Conservation (phyloP, 2,797 vertebrate genomes). For the Anguilla megastoma region DNA sequence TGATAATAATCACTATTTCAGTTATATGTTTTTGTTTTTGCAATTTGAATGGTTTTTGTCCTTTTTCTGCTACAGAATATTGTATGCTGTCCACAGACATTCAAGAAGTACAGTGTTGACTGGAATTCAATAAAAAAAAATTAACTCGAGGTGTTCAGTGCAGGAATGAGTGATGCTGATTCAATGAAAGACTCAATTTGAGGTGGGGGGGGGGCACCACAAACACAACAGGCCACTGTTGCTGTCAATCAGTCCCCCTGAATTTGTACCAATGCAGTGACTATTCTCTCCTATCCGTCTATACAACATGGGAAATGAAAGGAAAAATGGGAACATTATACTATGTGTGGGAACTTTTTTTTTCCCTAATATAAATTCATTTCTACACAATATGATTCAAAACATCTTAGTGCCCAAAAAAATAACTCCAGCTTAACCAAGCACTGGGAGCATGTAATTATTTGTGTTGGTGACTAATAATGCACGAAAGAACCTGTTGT, state of each 20-base stretch:
- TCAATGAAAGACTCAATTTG: not conserved
- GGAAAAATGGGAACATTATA: no score
- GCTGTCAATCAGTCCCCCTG: no score
- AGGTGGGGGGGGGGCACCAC: no score
- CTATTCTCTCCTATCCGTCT: no score
- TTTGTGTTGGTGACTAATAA: slow-evolving; percentile 7
- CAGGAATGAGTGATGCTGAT: not conserved
- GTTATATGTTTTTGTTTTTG: not conserved
- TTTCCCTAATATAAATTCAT: not conserved
- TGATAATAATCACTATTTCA: not conserved
- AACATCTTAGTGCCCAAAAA: not conserved
- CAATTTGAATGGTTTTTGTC: not conserved
- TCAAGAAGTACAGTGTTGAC: not conserved
- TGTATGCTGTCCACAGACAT: not conserved
- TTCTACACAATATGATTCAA: not conserved
- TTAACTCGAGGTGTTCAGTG: not conserved
- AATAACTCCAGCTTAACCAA: not conserved
- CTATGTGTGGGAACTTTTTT: no score
- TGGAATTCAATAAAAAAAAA: not conserved
- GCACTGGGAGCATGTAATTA: not conserved
- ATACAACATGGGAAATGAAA: no score
- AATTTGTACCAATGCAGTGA: no score
- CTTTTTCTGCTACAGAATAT: not conserved
- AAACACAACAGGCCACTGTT: no score
- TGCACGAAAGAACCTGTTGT: not conserved